A percentile compares a stretch with the other conserved stretches of the same genome.
phyloP scores from a whole-genome alignment of 92 coral and sea anemone genomes.

The Porites rus region DNA sequence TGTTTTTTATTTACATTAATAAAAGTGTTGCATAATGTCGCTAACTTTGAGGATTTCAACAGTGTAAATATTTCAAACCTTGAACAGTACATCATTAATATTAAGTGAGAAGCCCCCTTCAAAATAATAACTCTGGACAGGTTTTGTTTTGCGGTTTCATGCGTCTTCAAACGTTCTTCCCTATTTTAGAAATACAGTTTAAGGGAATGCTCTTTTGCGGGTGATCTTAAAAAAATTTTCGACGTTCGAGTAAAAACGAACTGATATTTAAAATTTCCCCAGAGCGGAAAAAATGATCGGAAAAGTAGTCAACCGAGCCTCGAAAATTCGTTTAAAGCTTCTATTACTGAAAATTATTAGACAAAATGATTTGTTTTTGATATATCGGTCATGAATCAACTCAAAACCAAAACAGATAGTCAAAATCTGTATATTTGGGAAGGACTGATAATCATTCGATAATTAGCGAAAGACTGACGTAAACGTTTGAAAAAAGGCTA shows the following conservation, averaged over 20 bases:
- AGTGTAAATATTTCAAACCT: slow-evolving; percentile 4
- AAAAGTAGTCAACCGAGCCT: too few relatives aligned
- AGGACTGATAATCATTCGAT: background rate
- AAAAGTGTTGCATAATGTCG: slow-evolving; percentile 20
- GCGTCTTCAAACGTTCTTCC: background rate
- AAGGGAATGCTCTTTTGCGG: background rate
- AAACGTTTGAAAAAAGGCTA: background rate
- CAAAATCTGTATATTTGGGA: background rate
- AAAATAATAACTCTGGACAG: background rate
- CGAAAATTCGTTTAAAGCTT: too few relatives aligned
- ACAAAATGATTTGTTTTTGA: background rate
- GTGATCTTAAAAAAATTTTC: background rate
- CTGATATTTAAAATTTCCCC: too few relatives aligned
- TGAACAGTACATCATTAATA: background rate
- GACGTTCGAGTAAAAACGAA: background rate
- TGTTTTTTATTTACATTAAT: slow-evolving; percentile 18
- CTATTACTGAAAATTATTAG: background rate
- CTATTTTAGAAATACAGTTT: background rate
- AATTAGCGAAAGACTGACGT: slow-evolving; percentile 2
- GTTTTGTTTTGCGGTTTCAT: background rate
- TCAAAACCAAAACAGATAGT: slow-evolving; percentile 4
- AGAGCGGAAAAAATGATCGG: too few relatives aligned
- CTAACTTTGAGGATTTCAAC: background rate
- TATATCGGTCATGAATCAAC: background rate
- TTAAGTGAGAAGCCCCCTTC: slow-evolving; percentile 2